Base-by-base conservation (phyloP, 2,113 vertebrate genomes). In the Osmerus eperlanus region DNA sequence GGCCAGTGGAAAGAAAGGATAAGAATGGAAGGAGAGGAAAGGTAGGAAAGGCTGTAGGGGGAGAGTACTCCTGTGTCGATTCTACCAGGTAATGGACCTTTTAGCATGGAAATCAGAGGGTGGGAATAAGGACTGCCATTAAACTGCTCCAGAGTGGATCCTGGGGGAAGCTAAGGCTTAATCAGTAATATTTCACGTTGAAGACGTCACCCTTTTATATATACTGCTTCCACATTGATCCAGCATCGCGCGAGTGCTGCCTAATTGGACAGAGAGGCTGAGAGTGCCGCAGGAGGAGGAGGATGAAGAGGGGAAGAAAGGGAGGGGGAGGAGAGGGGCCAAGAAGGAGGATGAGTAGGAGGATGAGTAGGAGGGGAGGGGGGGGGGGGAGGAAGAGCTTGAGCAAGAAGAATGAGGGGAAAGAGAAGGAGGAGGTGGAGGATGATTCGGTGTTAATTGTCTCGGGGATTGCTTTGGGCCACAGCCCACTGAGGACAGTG, bases 171-270 rank as follows among this genome's bases (percentile, higher is more conserved):
- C 91, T 77, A 74, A 72, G 83, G 91, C 78, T 92, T 90, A 91
- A 92, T 92, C 66, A 0, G 87, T 18, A 74, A 92, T 94, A 92
- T 93, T 91, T 94, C 92, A 92, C 78, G 80, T 78, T 59, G 41
- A 12, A 47, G 9, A 47, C 41, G 12, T 47, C 0, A 85, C 89
- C 93, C 91, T 89, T 86, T 92, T 92, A 92, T 94, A 90, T 89
- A 88, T 91, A 90, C 19, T 3, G 64, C 18, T 65, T 11, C 41
- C 18, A 21, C 36, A 47, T 51, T 51, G 64, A 65, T 41, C 41
- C 18, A 12, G 41, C 21, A 1, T 51, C 2, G 19, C 64, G 9
- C 64, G 18, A 64, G 5, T 65, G 19, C 41, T 11, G 15, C 19
- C 16, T 65, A 65, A 65, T 51, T 65, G 36, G 64, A 65, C 36